A percentile compares a stretch with the other conserved stretches of the same genome.
Evolutionary conservation across 2,113 vertebrate genomes (phyloP).

Genomic region (Thryonomys swinderianus): DNA sequence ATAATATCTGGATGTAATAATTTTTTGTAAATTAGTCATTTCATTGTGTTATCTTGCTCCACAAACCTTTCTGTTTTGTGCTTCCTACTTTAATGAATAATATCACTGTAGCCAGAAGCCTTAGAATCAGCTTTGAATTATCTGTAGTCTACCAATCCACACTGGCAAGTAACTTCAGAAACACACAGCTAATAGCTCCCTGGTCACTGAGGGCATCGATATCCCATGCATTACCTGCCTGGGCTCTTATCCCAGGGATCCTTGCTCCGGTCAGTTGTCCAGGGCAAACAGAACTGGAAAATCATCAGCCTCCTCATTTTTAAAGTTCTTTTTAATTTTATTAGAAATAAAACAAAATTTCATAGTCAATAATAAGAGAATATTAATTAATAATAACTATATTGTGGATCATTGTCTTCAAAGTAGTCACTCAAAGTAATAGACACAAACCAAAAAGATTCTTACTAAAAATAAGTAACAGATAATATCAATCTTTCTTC

Average conservation of each 20-base stretch:
- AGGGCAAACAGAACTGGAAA: neutral
- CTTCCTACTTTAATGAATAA: slow-evolving; percentile 1
- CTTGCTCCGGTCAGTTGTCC: neutral
- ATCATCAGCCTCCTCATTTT: neutral
- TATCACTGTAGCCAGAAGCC: neutral
- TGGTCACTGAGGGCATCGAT: neutral
- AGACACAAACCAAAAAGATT: neutral
- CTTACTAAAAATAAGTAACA: neutral
- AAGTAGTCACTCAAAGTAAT: neutral
- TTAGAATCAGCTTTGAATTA: neutral
- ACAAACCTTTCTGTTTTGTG: slow-evolving; percentile 28
- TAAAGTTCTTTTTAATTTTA: neutral
- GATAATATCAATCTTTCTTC: neutral
- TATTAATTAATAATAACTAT: neutral
- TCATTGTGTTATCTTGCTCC: neutral
- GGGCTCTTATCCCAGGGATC: neutral
- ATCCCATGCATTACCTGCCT: neutral
- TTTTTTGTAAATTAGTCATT: slow-evolving; percentile 49
- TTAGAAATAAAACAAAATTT: neutral
- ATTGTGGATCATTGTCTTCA: neutral
- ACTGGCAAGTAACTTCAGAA: neutral
- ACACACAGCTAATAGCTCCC: neutral
- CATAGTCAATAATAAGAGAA: neutral
- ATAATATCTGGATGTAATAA: slow-evolving; percentile 46
- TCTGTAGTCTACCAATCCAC: neutral